Evolutionary conservation across 2,797 vertebrate genomes (phyloP).

Genomic region (Synanceia verrucosa): DNA sequence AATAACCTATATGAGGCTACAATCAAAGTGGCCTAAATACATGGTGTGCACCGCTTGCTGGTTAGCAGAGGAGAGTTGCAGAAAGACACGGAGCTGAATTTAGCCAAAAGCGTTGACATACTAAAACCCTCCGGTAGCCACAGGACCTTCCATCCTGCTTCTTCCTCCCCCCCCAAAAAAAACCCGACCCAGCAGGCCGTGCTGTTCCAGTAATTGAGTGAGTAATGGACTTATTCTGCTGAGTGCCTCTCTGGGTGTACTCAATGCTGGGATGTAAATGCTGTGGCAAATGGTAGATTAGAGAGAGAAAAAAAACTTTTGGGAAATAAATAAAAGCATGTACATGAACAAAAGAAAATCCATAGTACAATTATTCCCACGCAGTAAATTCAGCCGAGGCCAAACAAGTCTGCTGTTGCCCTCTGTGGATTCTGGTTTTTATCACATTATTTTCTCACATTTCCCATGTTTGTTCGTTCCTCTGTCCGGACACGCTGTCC

Average conservation of each 20-base stretch:
- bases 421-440: conserved; percentile 2
- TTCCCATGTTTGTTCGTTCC: conserved; percentile 31
- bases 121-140: conserved; percentile 68
- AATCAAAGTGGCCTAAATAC: conserved; percentile 48
- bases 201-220: conserved; percentile 83
- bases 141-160: conserved; percentile 69
- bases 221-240: conserved; percentile 84
- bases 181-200: conserved; percentile 72
- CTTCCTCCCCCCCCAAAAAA: conserved; percentile 52
- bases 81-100: conserved; percentile 62
- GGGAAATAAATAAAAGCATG: conserved; percentile 63
- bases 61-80: conserved; percentile 33
- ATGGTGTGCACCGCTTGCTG: conserved; percentile 20
- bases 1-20: conserved; percentile 35
- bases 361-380: conserved; percentile 62
- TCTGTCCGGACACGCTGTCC: conserved; percentile 27
- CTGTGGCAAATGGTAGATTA: conserved; percentile 77
- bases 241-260: conserved; percentile 80
- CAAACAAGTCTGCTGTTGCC: conserved; percentile 10
- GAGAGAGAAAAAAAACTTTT: conserved; percentile 34
- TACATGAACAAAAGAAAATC: conserved; percentile 66
- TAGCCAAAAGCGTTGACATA: conserved; percentile 64
- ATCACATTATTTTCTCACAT: conserved; percentile 5
- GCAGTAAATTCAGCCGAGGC: conserved; percentile 49
- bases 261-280: conserved; percentile 79